Evolutionary conservation across 2,113 vertebrate genomes (phyloP), one percentile per base, ranked within the genome.

Genomic region (Pseudolaguvia tuberculata): DNA sequence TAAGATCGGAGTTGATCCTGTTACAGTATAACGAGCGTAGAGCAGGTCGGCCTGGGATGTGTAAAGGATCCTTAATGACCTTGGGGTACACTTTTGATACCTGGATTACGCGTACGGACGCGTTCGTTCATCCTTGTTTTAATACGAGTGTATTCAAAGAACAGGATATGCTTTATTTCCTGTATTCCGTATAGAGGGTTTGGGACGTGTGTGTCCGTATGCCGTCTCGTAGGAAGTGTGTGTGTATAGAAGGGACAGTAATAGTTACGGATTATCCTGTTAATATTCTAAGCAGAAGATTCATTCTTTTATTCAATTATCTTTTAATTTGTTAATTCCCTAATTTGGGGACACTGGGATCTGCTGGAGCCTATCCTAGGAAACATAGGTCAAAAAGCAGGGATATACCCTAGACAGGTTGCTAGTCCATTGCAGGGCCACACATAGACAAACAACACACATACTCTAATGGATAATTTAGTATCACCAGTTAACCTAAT

Each of bases 1-100:
- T 51, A 48, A 67, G 75, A 51, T 65, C 59, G 9, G 2, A 53
- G 7, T 76, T 59, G 1, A 61, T 51, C 65, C 45, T 65, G 45
- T 63, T 31, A 67, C 73, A 48, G 65, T 42, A 20, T 69, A 59
- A 76, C 2, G 45, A 69, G 52, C 11, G 5, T 20, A 13, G 67
- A 31, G 67, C 29, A 53, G 67, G 48, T 52, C 27, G 13, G 21
- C 35, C 23, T 70, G 75, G 51, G 59, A 63, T 63, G 27, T 29
- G 17, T 23, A 8, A 15, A 8, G n/a, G 55, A 62, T 70, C 66
- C 65, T 29, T 6, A 17, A 39, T 18, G 21, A 29, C 53, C 48
- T 55, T 45, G 17, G 18, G 67, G 39, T 70, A 45, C 67, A 3
- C 50, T 76, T 55, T 13, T 69, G 39, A 35, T 15, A 21, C 23